These are phyloP conservation scores for Glomeris marginata DNA, from an alignment of 2,888 invertebrate genomes.

Conservation along the genomic window DNA sequence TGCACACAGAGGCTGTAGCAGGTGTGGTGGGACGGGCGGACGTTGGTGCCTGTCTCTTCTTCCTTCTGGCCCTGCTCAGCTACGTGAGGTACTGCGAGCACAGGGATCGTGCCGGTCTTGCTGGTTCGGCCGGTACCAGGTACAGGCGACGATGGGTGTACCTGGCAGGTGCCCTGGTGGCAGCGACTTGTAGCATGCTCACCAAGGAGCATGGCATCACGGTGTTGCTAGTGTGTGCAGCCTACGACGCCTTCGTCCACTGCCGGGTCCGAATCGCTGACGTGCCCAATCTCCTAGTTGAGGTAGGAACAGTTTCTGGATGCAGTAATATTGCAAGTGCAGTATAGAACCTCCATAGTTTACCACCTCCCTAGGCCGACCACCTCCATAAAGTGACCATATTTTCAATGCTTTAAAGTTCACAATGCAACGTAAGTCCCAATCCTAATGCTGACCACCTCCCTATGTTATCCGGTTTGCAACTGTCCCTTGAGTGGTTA, in stretches of 20 bases:
- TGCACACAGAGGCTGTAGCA: constrained; percentile 93
- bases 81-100: constrained; percentile 52
- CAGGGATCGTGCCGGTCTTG: constrained; percentile 9
- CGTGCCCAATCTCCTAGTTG: constrained; percentile 16
- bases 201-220: constrained; percentile 94
- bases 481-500: too few relatives aligned
- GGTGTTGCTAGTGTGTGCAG: constrained; percentile 72
- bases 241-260: constrained; percentile 64
- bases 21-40: constrained; percentile 93
- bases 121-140: constrained; percentile 7
- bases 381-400: background rate
- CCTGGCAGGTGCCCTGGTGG: constrained; percentile 44
- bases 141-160: constrained; percentile 35
- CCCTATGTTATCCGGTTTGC: too few relatives aligned
- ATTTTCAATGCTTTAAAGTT: background rate
- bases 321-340: too few relatives aligned
- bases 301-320: constrained; percentile 18
- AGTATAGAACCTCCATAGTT: too few relatives aligned
- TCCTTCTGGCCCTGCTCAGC: constrained; percentile 68
- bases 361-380: too few relatives aligned
- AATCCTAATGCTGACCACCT: too few relatives aligned
- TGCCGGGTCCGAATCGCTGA: constrained; percentile 21
- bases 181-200: constrained; percentile 67
- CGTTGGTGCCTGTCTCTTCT: constrained; percentile 77
- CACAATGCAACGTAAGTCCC: too few relatives aligned